phyloP scores from a whole-genome alignment of 2,797 vertebrate species.

The Prunella strophiata region DNA sequence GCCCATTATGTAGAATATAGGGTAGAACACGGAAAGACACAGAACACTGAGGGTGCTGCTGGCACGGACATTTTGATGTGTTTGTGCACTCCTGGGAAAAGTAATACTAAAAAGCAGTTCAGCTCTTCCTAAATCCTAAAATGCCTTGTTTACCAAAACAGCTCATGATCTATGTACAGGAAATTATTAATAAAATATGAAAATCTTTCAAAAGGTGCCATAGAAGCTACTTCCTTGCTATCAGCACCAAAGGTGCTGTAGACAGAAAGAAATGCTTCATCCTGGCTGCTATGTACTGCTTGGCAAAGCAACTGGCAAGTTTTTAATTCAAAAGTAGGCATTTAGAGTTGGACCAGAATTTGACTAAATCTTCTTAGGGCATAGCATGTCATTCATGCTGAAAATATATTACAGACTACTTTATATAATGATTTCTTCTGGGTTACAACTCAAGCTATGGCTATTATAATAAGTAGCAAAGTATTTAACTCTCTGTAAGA shows the following conservation, averaged over 20 bases:
- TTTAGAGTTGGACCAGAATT: not conserved
- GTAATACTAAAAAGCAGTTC: not conserved
- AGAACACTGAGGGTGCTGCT: not conserved
- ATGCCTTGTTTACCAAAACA: not conserved
- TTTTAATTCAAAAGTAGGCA: not conserved
- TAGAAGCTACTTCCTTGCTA: not conserved
- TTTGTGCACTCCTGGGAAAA: not conserved
- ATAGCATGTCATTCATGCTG: not conserved
- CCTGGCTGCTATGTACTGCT: accelerated
- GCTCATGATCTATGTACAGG: not conserved
- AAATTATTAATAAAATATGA: not conserved
- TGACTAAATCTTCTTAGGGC: not conserved
- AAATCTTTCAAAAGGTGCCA: not conserved
- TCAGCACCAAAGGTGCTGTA: not conserved
- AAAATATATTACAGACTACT: not conserved
- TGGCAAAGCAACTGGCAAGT: not conserved
- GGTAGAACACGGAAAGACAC: not conserved
- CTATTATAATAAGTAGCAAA: not conserved
- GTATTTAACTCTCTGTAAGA: not conserved
- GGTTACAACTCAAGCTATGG: not conserved
- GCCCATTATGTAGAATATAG: not conserved
- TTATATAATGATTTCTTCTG: not conserved
- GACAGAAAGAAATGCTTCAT: not conserved
- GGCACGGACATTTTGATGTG: not conserved
- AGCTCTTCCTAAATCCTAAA: not conserved